A percentile compares a stretch with the other conserved stretches of the same genome.
Conservation (phyloP, 2,113 vertebrate species). For the Notiomystis cincta region DNA sequence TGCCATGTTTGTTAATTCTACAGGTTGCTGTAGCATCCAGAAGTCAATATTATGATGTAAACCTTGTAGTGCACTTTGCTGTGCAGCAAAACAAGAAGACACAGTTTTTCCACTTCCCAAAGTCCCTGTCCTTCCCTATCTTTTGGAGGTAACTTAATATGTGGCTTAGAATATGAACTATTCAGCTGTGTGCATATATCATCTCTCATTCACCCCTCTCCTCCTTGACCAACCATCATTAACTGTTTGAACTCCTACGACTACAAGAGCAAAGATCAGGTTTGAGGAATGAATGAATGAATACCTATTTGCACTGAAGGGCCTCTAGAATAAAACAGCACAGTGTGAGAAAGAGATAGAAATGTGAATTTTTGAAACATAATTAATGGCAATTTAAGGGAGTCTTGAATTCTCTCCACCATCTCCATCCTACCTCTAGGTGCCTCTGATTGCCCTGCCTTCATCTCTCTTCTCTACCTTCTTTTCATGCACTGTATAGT, state of each 20-base stretch:
- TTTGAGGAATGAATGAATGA: too few species aligned
- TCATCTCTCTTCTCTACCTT: neutral
- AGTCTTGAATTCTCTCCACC: neutral
- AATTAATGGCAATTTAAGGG: neutral
- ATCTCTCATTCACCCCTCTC: neutral
- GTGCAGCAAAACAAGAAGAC: neutral
- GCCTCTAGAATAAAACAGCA: too few species aligned
- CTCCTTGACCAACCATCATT: neutral
- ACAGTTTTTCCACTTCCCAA: neutral
- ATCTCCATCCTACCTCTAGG: neutral
- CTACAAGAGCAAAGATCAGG: neutral
- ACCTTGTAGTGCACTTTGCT: neutral
- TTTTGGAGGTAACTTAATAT: neutral
- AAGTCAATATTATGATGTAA: neutral
- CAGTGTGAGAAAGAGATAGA: neutral
- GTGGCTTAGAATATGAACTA: neutral
- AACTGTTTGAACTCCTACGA: neutral
- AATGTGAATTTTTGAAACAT: neutral
- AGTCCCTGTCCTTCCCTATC: neutral
- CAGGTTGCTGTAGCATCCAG: neutral
- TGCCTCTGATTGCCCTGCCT: neutral
- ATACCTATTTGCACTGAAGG: too few species aligned
- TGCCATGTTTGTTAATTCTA: neutral
- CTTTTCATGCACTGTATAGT: neutral
- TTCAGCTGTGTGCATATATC: neutral